Evolutionary conservation across 1,140 invertebrate genomes (phyloP), one percentile per base, ranked within the genome.

Genomic region (Drosophila pallidifrons): DNA sequence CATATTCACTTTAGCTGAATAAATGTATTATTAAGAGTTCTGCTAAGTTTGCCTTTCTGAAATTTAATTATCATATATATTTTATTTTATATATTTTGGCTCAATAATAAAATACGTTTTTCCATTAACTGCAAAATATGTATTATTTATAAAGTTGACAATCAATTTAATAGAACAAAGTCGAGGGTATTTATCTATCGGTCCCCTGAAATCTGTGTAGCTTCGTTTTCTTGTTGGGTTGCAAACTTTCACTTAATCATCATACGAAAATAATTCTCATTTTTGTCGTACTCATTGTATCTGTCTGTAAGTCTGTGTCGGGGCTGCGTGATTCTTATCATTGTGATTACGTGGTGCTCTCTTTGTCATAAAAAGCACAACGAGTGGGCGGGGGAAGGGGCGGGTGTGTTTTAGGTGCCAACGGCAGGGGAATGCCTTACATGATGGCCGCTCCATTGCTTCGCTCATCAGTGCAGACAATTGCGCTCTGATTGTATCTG

Each of bases 401-500:
- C 28, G 11, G 45, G 6, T n/a, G 20, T 25, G 20, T 25, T 25
- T 4, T 3, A 11, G 2, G 28, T 49, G 52, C 11, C 7, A 38
- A 54, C 1, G 8, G 60, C 47, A 60, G 32, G 28, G 38, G 30
- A 51, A 13, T 16, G 25, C 20, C 47, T 47, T 75, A 75, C 51
- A 75, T 75, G 72, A 68, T 43, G 65, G 76, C 35, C 71, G 54
- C 81, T 61, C 69, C 77, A 88, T 74, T 74, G 71, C 65, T 55
- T 61, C 65, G 83, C 83, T 87, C 83, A 87, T 87, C 83, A 87
- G 73, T 80, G 73, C 83, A 87, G 83, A 88, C 83, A 87, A 87
- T 87, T 87, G 83, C 80, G 80, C 80, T 75, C 83, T 87, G 83
- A 87, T 87, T 87, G 83, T 87, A 87, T 88, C 83, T 83, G 70